phyloP scores from a whole-genome alignment of 2,888 invertebrate genomes.

The Chydorus sphaericus region DNA sequence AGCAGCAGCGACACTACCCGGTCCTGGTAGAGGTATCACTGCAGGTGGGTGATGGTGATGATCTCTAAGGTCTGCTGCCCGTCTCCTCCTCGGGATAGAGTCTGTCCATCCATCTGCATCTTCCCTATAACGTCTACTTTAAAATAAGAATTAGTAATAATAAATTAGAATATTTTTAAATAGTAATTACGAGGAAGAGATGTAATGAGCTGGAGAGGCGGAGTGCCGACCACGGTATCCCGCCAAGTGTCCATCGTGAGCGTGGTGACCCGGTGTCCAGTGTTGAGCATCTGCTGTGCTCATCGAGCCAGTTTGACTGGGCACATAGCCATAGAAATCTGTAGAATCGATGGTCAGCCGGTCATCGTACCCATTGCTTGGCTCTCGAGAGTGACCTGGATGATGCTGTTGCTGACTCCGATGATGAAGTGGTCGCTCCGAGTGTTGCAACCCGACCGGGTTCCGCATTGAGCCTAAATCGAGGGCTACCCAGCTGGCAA shows the following conservation, averaged over 20 bases:
- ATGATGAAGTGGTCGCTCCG: background rate
- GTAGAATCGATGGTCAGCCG: conserved; percentile 1
- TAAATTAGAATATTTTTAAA: too few relatives aligned
- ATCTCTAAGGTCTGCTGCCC: background rate
- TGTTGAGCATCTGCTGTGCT: background rate
- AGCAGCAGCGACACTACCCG: background rate
- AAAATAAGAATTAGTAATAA: background rate
- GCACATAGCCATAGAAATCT: conserved; percentile 10
- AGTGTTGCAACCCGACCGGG: background rate
- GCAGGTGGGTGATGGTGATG: background rate
- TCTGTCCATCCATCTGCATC: background rate
- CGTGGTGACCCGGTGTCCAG: background rate
- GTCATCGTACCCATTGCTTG: background rate
- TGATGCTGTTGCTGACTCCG: background rate
- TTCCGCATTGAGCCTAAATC: too few relatives aligned
- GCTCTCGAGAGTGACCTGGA: background rate
- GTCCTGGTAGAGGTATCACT: background rate
- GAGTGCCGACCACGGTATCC: background rate
- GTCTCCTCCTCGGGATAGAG: background rate
- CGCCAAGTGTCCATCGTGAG: background rate
- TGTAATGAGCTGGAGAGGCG: background rate
- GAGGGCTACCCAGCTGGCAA: conserved; percentile 9
- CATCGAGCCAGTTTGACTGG: background rate
- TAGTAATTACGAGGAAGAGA: background rate
- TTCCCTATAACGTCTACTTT: background rate